Conservation (phyloP, 2,888 invertebrate genomes). For the Drosophila acutilabella region DNA sequence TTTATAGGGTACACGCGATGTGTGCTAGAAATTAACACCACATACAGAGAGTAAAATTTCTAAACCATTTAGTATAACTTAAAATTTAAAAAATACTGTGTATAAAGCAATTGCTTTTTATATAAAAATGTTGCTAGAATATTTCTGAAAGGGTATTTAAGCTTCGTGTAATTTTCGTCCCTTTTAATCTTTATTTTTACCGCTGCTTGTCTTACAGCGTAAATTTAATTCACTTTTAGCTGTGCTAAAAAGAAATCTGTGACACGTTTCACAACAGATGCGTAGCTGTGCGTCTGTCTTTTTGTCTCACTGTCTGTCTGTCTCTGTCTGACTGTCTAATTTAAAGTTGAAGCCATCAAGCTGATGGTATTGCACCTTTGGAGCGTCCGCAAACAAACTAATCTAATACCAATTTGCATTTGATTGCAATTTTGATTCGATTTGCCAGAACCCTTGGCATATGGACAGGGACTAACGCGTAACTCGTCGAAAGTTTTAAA, state of each 20-base stretch:
- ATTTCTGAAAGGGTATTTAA: slow-evolving; percentile 10
- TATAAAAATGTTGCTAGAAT: neutral
- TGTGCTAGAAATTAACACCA: neutral
- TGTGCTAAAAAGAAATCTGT: slow-evolving; percentile 53
- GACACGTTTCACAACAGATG: slow-evolving; percentile 64
- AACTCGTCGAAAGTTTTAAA: slow-evolving; percentile 57
- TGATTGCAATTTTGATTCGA: slow-evolving; percentile 77
- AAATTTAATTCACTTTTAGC: slow-evolving; percentile 63
- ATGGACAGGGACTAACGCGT: slow-evolving; percentile 21
- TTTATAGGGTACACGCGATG: neutral
- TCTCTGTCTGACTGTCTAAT: slow-evolving; percentile 52
- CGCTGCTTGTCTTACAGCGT: slow-evolving; percentile 30
- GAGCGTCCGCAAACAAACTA: slow-evolving; percentile 71
- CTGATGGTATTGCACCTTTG: slow-evolving; percentile 49
- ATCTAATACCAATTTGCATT: slow-evolving; percentile 80
- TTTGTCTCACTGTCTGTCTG: slow-evolving; percentile 7
- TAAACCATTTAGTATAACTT: too few species aligned
- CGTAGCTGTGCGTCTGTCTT: slow-evolving; percentile 33
- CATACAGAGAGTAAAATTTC: too few species aligned
- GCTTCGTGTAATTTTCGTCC: neutral
- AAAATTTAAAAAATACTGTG: too few species aligned
- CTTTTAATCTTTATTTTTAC: slow-evolving; percentile 12
- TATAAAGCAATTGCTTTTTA: neutral
- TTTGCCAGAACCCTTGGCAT: slow-evolving; percentile 42
- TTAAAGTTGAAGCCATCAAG: slow-evolving; percentile 57